Conservation (phyloP, 1,140 invertebrate species). For the Lasaia peninsularis region DNA sequence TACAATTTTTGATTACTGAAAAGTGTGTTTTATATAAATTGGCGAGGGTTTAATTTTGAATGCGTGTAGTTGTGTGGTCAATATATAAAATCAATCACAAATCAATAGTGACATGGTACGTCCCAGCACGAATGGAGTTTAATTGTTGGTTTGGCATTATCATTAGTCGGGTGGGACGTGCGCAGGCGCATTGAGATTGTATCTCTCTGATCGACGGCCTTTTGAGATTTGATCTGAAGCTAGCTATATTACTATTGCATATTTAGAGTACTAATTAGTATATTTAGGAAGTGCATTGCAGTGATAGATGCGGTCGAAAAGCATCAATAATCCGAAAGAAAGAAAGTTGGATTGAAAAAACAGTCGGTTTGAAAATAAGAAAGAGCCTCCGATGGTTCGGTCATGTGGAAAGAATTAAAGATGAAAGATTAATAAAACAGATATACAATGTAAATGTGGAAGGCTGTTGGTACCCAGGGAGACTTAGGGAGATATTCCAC, state of each 20-base stretch:
- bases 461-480: too few relatives aligned
- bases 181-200: conserved; percentile 45
- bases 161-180: conserved; percentile 43
- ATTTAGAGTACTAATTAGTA: background rate
- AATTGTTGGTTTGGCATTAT: conserved; percentile 57
- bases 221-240: conserved; percentile 28
- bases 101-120: conserved; percentile 54
- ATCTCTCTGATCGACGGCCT: conserved; percentile 30
- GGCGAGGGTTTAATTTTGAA: conserved; percentile 18
- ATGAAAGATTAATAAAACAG: too few relatives aligned
- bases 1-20: background rate
- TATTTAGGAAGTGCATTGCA: too few relatives aligned
- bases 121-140: conserved; percentile 53
- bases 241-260: conserved; percentile 9
- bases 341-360: too few relatives aligned
- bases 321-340: too few relatives aligned
- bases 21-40: conserved; percentile 18
- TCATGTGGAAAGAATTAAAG: too few relatives aligned
- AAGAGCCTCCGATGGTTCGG: too few relatives aligned
- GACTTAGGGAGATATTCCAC: too few relatives aligned
- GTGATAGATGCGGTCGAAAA: too few relatives aligned
- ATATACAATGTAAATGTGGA: too few relatives aligned
- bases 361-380: too few relatives aligned
- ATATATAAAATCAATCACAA: conserved; percentile 67
- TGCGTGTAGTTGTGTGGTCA: conserved; percentile 15